phyloP scores from a whole-genome alignment of 2,113 vertebrate species.

The Cyprinus carpio region DNA sequence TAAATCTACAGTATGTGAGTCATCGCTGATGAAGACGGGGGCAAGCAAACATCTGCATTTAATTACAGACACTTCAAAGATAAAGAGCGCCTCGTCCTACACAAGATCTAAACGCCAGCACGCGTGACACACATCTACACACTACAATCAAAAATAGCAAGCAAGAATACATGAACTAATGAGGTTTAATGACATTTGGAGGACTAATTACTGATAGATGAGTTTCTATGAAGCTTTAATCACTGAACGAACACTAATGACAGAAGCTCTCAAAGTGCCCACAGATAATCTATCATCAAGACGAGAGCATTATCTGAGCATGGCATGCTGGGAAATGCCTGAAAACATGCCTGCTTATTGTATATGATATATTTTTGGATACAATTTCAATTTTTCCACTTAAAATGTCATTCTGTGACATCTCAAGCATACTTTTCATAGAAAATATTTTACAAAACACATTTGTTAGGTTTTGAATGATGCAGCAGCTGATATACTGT shows the following conservation, averaged over 20 bases:
- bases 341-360: not conserved
- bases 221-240: not conserved
- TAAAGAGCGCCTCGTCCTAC: not conserved
- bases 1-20: slow-evolving; percentile 27
- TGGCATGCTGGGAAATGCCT: not conserved
- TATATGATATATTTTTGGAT: not conserved
- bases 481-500: not conserved
- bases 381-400: not conserved
- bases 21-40: slow-evolving; percentile 22
- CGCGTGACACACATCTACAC: not conserved
- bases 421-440: not conserved
- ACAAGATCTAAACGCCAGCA: not conserved
- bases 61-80: slow-evolving; percentile 42
- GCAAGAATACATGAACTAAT: not conserved
- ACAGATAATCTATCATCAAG: not conserved
- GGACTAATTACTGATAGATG: not conserved
- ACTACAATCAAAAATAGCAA: not conserved
- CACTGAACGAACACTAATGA: not conserved
- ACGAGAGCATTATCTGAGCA: not conserved
- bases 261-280: not conserved
- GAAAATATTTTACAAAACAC: not conserved
- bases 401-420: not conserved
- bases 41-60: slow-evolving; percentile 62
- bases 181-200: not conserved
- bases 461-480: not conserved